Base-by-base conservation (phyloP, 2,888 invertebrate genomes). In the Drosophila dives region DNA sequence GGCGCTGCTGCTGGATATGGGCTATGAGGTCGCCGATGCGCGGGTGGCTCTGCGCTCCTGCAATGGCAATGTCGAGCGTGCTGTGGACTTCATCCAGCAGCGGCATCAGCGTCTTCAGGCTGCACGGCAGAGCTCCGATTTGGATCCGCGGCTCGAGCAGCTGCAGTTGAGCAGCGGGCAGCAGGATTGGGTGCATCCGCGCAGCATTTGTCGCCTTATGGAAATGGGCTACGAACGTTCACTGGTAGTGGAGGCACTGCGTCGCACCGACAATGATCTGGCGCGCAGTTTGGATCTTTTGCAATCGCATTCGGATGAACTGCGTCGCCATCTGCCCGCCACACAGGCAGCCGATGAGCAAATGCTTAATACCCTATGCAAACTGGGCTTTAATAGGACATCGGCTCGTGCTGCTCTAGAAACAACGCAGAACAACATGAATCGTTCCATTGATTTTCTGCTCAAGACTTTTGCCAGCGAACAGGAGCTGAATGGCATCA, bases 161-260 rank as follows among this genome's bases (percentile, higher is more conserved):
- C 53, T 64, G 40, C 63, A 67, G 32, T 48, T 72, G 34, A 70
- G 67, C 5, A 66, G 23, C n/a, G 77, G 75, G 3, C 64, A 55
- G 2, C 68, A 75, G 5, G 78, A 84, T 8, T 93, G 93, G 93
- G 91, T 93, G 1, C 92, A 93, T 90, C 93, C 93, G 2, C 88
- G 92, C 17, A 91, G 91, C 66, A 90, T 93, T 0, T 88, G 89
- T 17, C 94, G 94, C 33, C 92, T 96, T 11, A 93, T 94, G 45
- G 94, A 94, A 32, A 96, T 97, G 96, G 97, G 97, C 0, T 97
- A 94, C 92, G 87, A 94, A 7, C 94, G 94, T 33, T 93, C 94
- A 12, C 91, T 95, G 4, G 95, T 95, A 0, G 92, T 94, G 0
- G 92, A 93, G 15, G 97, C 97, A 2, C 93, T 97, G 17, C 77